These are phyloP conservation scores for Labeo rohita DNA, from an alignment of 2,113 vertebrate species.

Conservation along the genomic window DNA sequence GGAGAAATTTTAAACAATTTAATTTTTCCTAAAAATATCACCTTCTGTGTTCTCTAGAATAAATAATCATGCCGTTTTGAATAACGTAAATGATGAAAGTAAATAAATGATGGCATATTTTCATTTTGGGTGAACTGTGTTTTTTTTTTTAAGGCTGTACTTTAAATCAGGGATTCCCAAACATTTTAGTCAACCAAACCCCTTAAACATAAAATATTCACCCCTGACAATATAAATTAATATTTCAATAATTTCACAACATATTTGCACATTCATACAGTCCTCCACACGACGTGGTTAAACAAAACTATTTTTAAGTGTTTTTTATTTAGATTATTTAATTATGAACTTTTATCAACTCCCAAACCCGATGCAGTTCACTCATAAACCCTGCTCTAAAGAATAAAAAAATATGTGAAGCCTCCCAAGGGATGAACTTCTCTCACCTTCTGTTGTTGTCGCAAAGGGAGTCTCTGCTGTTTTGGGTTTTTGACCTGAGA, in stretches of 20 bases:
- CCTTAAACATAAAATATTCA: not conserved
- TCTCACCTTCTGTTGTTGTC: slow-evolving; percentile 32
- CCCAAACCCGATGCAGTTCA: not conserved
- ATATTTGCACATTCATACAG: not conserved
- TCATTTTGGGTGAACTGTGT: too few species aligned
- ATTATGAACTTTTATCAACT: not conserved
- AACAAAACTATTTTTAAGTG: not conserved
- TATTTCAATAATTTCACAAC: not conserved
- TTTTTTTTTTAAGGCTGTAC: not conserved
- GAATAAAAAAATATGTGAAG: not conserved
- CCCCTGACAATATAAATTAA: not conserved
- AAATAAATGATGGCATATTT: too few species aligned
- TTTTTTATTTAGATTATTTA: not conserved
- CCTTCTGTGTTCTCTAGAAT: too few species aligned
- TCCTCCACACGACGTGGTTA: not conserved
- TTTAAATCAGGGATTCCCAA: not conserved
- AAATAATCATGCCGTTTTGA: too few species aligned
- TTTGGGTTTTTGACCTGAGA: slow-evolving; percentile 2
- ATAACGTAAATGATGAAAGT: too few species aligned
- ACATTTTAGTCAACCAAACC: not conserved
- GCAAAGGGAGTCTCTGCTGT: slow-evolving; percentile 14
- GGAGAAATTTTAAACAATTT: not conserved
- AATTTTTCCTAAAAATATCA: too few species aligned
- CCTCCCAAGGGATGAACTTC: not conserved
- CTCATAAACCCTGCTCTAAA: not conserved